These are phyloP conservation scores for Philopedon plagiatum DNA, from an alignment of 2,888 invertebrate genomes.

Conservation along the genomic window DNA sequence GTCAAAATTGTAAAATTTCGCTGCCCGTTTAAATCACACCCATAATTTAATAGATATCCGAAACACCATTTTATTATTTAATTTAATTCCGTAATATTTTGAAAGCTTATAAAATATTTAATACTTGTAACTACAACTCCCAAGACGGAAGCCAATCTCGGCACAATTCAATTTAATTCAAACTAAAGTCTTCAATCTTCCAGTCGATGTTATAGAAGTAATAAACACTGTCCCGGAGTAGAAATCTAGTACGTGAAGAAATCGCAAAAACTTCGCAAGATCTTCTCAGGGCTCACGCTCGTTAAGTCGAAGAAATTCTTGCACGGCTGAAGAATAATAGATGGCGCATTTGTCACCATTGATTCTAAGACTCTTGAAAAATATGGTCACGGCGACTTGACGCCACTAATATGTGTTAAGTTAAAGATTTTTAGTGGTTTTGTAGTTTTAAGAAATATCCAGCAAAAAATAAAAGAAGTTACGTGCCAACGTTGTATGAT, in stretches of 20 bases:
- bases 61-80: no score
- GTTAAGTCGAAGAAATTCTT: conserved; percentile 65
- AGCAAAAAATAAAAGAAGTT: neutral
- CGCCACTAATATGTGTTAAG: conserved; percentile 27
- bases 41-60: no score
- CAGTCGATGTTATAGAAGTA: conserved; percentile 27
- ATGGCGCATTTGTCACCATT: conserved; percentile 40
- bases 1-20: no score
- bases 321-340: conserved; percentile 57
- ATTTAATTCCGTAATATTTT: no score
- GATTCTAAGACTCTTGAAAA: neutral
- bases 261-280: conserved; percentile 62
- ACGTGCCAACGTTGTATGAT: no score
- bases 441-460: conserved; percentile 9
- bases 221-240: conserved; percentile 30
- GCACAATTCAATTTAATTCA: conserved; percentile 31
- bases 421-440: conserved; percentile 8
- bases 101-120: no score
- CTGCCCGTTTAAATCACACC: no score
- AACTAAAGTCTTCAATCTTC: conserved; percentile 32
- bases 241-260: conserved; percentile 59
- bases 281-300: conserved; percentile 62
- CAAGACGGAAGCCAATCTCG: conserved; percentile 24
- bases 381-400: conserved; percentile 35
- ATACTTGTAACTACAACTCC: neutral